Evolutionary conservation across 1,140 invertebrate genomes (phyloP), one percentile per base, ranked within the genome.

Genomic region (Hyphantria cunea): DNA sequence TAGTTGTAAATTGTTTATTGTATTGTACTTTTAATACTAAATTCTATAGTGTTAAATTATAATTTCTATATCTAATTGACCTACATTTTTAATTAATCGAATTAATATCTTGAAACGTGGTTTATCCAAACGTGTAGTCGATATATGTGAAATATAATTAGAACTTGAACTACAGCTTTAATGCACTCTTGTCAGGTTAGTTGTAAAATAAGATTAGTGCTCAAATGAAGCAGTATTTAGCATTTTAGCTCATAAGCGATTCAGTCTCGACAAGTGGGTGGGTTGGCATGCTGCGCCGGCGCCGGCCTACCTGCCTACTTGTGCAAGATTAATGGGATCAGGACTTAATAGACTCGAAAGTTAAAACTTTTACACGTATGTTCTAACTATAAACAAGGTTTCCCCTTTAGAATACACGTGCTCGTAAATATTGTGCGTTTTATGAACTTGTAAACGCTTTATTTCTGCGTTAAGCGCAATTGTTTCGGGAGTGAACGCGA

Each of bases 291-390:
- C 41, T 70, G 72, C 68, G 66, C 69, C 72, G 72, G 72, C 72
- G 72, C 72, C 72, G 69, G 48, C 64, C 53, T 61, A 69, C 66
- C 72, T 75, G 66, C 66, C 66, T 67, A 68, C 69, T 72, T 67
- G 64, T 51, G 53, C 51, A 11, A 67, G 72, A 75, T 75, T 72
- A 69, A 75, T 70, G 52, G 34, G 55, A 64, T 64, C 68, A 63
- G 64, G 64, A 70, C 58, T 55, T 33, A n/a, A 11, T 45, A 44
- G 41, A 53, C 37, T 61, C 45, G 64, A 66, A 61, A 61, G 64
- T 50, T 55, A 34, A 32, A 60, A 44, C 58, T 45, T 49, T 59
- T 64, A 64, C 54, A 68, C 54, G 61, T 64, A 52, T 56, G 41
- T 5, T 51, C 48, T 60, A 60, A 44, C 3, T 37, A 11, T 11